Evolutionary conservation across 2,888 invertebrate genomes (phyloP).

Genomic region (Polietes domitor): DNA sequence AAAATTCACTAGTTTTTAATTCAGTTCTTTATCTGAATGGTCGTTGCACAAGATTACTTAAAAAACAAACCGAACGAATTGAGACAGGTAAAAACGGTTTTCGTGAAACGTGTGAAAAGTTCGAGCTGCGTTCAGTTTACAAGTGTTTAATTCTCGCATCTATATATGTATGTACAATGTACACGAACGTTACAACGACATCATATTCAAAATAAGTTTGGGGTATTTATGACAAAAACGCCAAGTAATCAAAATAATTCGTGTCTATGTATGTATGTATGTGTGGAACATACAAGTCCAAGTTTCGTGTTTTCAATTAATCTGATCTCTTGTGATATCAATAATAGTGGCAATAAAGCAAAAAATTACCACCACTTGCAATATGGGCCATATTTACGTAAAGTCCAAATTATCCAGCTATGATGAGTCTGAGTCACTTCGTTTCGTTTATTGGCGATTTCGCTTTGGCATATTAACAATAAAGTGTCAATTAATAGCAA

Average conservation of each 20-base stretch:
- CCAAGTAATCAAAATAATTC: conserved; percentile 15
- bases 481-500: conserved; percentile 56
- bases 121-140: background rate
- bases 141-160: background rate
- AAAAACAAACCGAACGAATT: conserved; percentile 26
- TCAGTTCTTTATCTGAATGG: conserved; percentile 45
- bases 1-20: conserved; percentile 16
- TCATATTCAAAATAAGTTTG: conserved; percentile 4
- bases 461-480: conserved; percentile 47
- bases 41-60: conserved; percentile 1
- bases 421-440: conserved; percentile 31
- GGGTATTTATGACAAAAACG: background rate
- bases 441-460: conserved; percentile 34
- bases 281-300: background rate
- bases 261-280: background rate
- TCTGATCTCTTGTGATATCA: background rate
- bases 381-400: conserved; percentile 20
- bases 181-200: background rate
- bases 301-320: background rate
- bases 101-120: background rate
- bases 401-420: background rate
- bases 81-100: background rate
- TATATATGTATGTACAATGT: background rate
- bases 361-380: conserved; percentile 4
- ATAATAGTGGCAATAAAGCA: conserved; percentile 1